Conservation (phyloP, 2,888 invertebrate genomes). For the Drosophila falleni region DNA sequence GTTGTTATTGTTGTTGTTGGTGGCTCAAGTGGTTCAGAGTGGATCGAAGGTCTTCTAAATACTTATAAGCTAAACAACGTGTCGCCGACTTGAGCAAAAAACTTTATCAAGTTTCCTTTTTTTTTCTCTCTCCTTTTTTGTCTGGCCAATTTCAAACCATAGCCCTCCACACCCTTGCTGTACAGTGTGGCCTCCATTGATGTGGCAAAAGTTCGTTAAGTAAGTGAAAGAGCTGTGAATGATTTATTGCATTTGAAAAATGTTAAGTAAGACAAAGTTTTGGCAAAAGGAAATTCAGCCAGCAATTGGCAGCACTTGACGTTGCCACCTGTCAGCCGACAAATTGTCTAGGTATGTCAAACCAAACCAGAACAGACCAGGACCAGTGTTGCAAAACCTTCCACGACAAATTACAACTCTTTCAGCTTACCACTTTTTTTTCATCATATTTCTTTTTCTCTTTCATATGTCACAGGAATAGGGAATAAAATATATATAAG, state of each 20-base stretch:
- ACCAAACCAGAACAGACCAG: neutral
- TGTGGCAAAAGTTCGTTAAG: conserved; percentile 79
- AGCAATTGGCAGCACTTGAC: conserved; percentile 45
- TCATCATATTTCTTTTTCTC: too few relatives aligned
- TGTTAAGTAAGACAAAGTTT: conserved; percentile 67
- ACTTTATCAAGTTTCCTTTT: conserved; percentile 58
- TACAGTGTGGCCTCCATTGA: conserved; percentile 12
- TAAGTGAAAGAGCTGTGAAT: conserved; percentile 81
- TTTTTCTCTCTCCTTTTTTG: neutral
- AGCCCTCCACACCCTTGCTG: too few relatives aligned
- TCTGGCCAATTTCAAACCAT: conserved; percentile 44
- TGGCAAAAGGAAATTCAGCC: conserved; percentile 3
- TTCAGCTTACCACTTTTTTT: too few relatives aligned
- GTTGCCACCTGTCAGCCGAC: conserved; percentile 46
- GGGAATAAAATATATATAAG: too few relatives aligned
- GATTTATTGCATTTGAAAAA: conserved; percentile 81
- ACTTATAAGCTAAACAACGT: conserved; percentile 64
- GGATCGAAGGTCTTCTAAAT: conserved; percentile 41
- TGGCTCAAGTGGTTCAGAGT: neutral
- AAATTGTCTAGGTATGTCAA: conserved; percentile 41
- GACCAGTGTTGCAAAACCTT: conserved; percentile 36
- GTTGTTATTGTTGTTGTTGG: neutral
- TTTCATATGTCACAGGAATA: too few relatives aligned
- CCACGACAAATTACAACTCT: conserved; percentile 22
- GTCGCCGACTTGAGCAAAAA: conserved; percentile 61